Conservation (phyloP, 2,113 vertebrate species). For the Tragulus kanchil region DNA sequence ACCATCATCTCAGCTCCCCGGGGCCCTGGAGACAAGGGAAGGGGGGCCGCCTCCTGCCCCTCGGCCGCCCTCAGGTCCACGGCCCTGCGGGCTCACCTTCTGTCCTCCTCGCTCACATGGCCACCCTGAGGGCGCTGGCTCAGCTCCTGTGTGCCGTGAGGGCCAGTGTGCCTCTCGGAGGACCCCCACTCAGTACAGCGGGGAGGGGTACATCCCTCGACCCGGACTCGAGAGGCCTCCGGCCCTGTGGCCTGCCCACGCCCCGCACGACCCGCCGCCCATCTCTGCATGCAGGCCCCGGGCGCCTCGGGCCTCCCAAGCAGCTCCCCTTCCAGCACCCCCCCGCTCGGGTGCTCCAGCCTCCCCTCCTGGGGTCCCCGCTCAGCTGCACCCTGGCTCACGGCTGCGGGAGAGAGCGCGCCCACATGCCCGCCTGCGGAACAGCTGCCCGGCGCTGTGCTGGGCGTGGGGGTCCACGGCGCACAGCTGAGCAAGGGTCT, state of each 20-base stretch:
- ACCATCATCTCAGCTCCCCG: background rate
- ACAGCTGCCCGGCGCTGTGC: background rate
- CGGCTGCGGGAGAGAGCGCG: too few relatives aligned
- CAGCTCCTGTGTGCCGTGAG: background rate
- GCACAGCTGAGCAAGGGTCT: background rate
- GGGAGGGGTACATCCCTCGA: background rate
- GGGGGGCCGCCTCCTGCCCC: background rate
- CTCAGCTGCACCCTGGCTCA: background rate
- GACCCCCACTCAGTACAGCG: background rate
- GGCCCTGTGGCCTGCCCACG: background rate
- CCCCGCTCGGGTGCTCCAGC: background rate
- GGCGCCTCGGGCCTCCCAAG: too few relatives aligned
- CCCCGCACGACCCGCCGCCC: too few relatives aligned
- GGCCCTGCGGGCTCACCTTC: background rate
- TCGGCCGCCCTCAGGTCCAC: background rate
- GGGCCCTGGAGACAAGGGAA: background rate
- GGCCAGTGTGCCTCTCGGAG: background rate
- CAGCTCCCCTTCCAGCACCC: too few relatives aligned
- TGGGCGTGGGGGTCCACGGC: background rate
- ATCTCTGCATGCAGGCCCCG: too few relatives aligned
- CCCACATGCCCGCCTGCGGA: rapidly evolving
- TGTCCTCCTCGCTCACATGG: too few relatives aligned
- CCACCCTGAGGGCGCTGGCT: background rate
- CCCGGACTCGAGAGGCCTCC: too few relatives aligned
- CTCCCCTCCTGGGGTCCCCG: background rate